These are phyloP conservation scores for Monodelphis domestica DNA, from an alignment of 2,797 vertebrate species.

Conservation along the genomic window DNA sequence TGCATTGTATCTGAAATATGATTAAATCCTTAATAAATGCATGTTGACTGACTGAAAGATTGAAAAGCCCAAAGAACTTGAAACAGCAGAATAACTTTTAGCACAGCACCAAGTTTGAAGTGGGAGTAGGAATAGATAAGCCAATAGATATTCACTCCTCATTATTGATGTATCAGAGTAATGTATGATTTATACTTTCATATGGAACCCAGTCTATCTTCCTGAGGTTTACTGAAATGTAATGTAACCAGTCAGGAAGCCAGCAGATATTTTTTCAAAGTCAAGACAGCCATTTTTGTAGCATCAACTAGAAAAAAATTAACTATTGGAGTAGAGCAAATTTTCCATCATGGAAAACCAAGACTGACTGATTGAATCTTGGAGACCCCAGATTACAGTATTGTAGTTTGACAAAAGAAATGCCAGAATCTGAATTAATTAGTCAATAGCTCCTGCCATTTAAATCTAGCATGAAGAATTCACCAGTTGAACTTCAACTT, in stretches of 20 bases:
- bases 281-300: conserved; percentile 40
- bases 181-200: not conserved
- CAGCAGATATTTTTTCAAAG: conserved; percentile 21
- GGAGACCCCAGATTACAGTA: conserved; percentile 6
- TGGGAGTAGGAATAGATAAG: not conserved
- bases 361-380: conserved; percentile 1
- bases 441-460: conserved; percentile 38
- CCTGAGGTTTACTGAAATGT: conserved; percentile 3
- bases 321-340: conserved; percentile 5
- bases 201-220: not conserved
- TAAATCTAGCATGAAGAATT: conserved; percentile 56
- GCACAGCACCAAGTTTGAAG: not conserved
- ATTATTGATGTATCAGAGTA: not conserved
- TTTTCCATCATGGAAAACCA: conserved; percentile 50
- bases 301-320: conserved; percentile 19
- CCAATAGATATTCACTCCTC: not conserved
- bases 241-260: conserved; percentile 26
- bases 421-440: conserved; percentile 47
- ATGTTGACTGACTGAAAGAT: not conserved
- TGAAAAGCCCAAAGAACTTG: not conserved
- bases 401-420: conserved; percentile 8
- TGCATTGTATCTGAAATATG: not conserved
- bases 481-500: not conserved
- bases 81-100: not conserved
- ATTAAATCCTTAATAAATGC: not conserved